Percentiles rank a stretch among this genome's conserved stretches.
Evolutionary conservation across 2,113 vertebrate genomes (phyloP).

Genomic region (Polypterus senegalus): DNA sequence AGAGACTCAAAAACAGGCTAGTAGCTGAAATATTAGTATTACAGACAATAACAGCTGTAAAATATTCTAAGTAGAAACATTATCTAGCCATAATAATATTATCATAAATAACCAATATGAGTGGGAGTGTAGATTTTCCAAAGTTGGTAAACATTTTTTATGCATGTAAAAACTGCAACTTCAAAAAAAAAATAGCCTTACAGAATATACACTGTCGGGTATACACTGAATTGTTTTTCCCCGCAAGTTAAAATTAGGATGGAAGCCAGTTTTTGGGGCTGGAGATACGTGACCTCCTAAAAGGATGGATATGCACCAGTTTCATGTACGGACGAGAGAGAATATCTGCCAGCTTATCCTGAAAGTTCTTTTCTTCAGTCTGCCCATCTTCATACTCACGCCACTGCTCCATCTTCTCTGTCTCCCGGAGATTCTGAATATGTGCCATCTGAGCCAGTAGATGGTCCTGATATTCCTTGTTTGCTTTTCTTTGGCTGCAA

Average conservation of each 20-base stretch:
- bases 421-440: slow-evolving; percentile 28
- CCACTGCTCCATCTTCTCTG: slow-evolving; percentile 37
- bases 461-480: slow-evolving; percentile 44
- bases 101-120: too few species aligned
- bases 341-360: slow-evolving; percentile 41
- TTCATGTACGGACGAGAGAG: slow-evolving; percentile 28
- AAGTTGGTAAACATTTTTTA: too few species aligned
- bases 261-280: slow-evolving; percentile 3
- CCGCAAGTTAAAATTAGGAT: not conserved
- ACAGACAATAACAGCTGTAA: too few species aligned
- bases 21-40: too few species aligned
- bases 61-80: too few species aligned
- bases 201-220: too few species aligned
- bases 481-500: slow-evolving; percentile 38
- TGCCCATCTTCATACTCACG: slow-evolving; percentile 36
- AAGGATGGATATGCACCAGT: slow-evolving; percentile 40
- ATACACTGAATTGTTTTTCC: too few species aligned
- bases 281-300: slow-evolving; percentile 34
- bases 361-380: slow-evolving; percentile 33
- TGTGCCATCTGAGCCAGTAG: slow-evolving; percentile 57
- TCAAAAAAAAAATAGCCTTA: too few species aligned
- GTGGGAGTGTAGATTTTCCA: too few species aligned
- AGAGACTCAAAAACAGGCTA: too few species aligned
- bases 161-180: too few species aligned
- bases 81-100: too few species aligned